A percentile compares a stretch with the other conserved stretches of the same genome.
Conservation (phyloP, 2,888 invertebrate species). For the Bellardia pandia region DNA sequence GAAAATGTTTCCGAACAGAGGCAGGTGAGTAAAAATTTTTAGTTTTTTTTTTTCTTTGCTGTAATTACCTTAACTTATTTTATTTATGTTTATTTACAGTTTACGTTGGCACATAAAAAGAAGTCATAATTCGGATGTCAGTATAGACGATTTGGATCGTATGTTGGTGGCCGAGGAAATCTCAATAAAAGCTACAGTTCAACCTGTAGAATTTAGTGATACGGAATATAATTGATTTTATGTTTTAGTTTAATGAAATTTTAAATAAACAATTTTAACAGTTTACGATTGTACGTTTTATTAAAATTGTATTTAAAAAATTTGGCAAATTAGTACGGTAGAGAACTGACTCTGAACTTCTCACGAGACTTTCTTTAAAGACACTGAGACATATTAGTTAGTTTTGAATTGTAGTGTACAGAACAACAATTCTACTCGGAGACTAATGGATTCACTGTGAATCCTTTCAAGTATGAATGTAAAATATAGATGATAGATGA, state of each 20-base stretch:
- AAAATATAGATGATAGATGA: too few relatives aligned
- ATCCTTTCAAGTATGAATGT: too few relatives aligned
- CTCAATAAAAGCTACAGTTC: conserved; percentile 42
- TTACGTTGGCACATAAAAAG: conserved; percentile 73
- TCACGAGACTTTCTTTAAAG: too few relatives aligned
- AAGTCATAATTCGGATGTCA: conserved; percentile 65
- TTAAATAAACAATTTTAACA: neutral
- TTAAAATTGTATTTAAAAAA: too few relatives aligned
- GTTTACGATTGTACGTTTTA: too few relatives aligned
- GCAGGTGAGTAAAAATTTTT: conserved; percentile 60
- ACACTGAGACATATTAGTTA: too few relatives aligned
- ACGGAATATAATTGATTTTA: neutral
- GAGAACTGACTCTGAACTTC: too few relatives aligned
- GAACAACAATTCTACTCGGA: too few relatives aligned
- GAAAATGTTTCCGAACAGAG: conserved; percentile 68
- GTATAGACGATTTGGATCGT: conserved; percentile 68
- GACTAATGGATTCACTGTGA: too few relatives aligned
- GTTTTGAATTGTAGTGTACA: too few relatives aligned
- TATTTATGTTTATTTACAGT: conserved; percentile 55
- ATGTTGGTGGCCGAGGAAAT: conserved; percentile 71
- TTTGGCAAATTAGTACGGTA: too few relatives aligned
- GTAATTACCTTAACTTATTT: neutral
- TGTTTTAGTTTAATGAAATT: neutral
- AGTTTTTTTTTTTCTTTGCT: neutral
- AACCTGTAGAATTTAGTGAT: conserved; percentile 22